Conservation (phyloP, 2,113 vertebrate species). For the Trinectes maculatus region DNA sequence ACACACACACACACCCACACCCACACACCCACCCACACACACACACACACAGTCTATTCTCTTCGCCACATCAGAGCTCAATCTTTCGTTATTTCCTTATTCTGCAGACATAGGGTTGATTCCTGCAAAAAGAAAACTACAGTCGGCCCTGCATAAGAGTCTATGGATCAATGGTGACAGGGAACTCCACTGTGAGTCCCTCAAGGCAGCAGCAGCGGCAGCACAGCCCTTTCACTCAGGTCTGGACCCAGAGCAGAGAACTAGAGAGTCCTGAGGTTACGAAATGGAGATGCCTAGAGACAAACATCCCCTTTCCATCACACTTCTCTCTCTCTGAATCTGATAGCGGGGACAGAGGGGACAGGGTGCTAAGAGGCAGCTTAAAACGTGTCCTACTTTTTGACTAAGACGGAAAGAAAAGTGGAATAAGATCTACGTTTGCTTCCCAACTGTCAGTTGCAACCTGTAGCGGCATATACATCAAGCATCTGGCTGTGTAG, state of each 20-base stretch:
- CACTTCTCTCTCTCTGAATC: constrained; percentile 66
- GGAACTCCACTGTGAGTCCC: constrained; percentile 45
- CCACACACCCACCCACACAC: constrained; percentile 4
- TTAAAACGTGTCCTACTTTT: constrained; percentile 50
- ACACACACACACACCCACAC: not conserved
- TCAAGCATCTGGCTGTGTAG: no score
- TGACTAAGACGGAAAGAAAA: not conserved
- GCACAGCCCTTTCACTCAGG: constrained; percentile 61
- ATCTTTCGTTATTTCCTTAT: constrained; percentile 13
- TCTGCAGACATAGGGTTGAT: not conserved
- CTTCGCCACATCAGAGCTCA: constrained; percentile 4
- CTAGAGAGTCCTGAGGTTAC: constrained; percentile 73
- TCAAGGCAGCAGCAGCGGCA: constrained; percentile 33
- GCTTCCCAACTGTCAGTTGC: not conserved
- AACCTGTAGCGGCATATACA: no score
- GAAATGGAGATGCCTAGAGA: constrained; percentile 71
- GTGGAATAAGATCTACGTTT: constrained; percentile 15
- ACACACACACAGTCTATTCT: constrained; percentile 7
- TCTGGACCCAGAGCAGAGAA: constrained; percentile 64
- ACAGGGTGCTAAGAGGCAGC: no score
- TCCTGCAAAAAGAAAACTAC: not conserved
- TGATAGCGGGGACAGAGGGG: no score
- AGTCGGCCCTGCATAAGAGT: not conserved
- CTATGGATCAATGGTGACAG: constrained; percentile 15
- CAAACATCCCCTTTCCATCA: constrained; percentile 76